A percentile compares a stretch with the other conserved stretches of the same genome.
phyloP scores from a whole-genome alignment of 2,113 vertebrate genomes.

The Mirza zaza region DNA sequence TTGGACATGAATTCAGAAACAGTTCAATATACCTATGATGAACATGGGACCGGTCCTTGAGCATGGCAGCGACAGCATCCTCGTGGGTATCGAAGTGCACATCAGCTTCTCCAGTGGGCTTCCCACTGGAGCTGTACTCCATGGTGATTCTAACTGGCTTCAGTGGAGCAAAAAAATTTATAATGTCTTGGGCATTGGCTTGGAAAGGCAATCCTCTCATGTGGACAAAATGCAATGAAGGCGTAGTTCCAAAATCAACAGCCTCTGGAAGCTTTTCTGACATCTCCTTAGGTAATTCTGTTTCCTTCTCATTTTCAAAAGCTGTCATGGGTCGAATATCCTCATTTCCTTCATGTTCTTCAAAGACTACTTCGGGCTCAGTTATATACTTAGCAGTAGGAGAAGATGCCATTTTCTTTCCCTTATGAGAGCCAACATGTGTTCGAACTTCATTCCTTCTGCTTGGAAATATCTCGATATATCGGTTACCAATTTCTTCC shows the following conservation, averaged over 20 bases:
- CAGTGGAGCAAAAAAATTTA: constrained; percentile 92
- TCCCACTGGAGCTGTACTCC: constrained; percentile 88
- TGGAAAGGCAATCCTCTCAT: constrained; percentile 92
- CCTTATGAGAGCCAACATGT: constrained; percentile 66
- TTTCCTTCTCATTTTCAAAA: constrained; percentile 65
- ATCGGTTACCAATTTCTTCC: constrained; percentile 91
- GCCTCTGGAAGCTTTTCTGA: constrained; percentile 59
- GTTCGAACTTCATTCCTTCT: constrained; percentile 84
- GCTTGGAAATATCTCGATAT: constrained; percentile 94
- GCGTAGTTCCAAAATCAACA: constrained; percentile 48
- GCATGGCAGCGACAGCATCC: constrained; percentile 90
- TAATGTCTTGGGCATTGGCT: constrained; percentile 88
- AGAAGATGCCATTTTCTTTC: constrained; percentile 57
- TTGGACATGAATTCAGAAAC: constrained; percentile 89
- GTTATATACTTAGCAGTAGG: constrained; percentile 60
- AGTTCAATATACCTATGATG: constrained; percentile 90
- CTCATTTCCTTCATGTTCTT: constrained; percentile 64
- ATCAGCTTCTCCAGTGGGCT: constrained; percentile 87
- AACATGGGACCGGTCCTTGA: constrained; percentile 88
- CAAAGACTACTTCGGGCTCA: constrained; percentile 71
- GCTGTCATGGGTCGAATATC: constrained; percentile 22
- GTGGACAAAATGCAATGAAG: constrained; percentile 84
- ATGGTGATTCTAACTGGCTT: constrained; percentile 88
- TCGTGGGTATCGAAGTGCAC: constrained; percentile 89
- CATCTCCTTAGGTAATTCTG: constrained; percentile 64